Conservation (phyloP, 2,113 vertebrate species). For the Tachysurus vachellii region DNA sequence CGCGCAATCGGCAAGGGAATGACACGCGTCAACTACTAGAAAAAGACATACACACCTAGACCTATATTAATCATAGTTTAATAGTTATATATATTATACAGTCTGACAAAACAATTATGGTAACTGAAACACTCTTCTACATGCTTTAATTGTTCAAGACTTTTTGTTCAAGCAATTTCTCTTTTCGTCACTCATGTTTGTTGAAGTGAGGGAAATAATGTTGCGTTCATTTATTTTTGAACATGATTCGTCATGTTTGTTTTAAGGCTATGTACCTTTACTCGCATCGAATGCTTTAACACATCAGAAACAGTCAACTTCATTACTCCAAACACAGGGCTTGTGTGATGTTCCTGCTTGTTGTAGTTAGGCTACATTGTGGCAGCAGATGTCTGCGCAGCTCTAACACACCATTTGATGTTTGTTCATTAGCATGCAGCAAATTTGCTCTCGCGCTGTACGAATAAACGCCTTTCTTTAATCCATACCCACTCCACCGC, state of each 20-base stretch:
- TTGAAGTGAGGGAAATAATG: not conserved
- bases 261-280: not conserved
- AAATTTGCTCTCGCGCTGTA: slow-evolving; percentile 32
- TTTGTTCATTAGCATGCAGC: slow-evolving; percentile 49
- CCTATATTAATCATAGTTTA: no score
- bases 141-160: not conserved
- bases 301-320: slow-evolving; percentile 20
- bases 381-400: slow-evolving; percentile 46
- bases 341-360: slow-evolving; percentile 23
- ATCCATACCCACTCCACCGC: slow-evolving; percentile 23
- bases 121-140: not conserved
- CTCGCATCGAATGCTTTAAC: slow-evolving; percentile 14
- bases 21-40: not conserved
- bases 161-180: not conserved
- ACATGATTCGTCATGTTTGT: not conserved
- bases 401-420: slow-evolving; percentile 34
- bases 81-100: not conserved
- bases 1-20: not conserved
- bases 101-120: not conserved
- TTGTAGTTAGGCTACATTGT: slow-evolving; percentile 35
- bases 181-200: not conserved
- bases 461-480: slow-evolving; percentile 26
- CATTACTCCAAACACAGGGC: slow-evolving; percentile 31
- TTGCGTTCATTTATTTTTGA: not conserved
- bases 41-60: not conserved